These are phyloP conservation scores for Euwallacea fornicatus DNA, from an alignment of 1,140 invertebrate genomes.

Conservation along the genomic window DNA sequence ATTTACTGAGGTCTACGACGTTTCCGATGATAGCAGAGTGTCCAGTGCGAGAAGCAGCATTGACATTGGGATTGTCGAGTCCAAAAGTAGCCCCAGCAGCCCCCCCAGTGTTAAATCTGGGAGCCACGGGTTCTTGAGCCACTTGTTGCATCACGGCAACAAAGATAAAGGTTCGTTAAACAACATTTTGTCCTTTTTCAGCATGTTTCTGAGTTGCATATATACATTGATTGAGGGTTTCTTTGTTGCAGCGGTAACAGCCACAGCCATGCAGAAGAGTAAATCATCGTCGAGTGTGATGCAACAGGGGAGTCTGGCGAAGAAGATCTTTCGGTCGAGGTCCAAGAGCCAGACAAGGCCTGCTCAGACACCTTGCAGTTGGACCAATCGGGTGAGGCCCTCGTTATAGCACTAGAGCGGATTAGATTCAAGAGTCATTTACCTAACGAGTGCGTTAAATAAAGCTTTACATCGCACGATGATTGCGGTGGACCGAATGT, in stretches of 20 bases:
- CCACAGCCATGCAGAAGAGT: constrained; percentile 79
- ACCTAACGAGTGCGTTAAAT: no score
- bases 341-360: constrained; percentile 76
- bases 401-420: no score
- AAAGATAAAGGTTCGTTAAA: constrained; percentile 43
- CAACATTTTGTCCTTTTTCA: not conserved
- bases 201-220: not conserved
- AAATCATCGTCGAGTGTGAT: constrained; percentile 84
- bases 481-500: no score
- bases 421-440: no score
- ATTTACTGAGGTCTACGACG: constrained; percentile 45
- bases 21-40: constrained; percentile 53
- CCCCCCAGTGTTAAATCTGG: constrained; percentile 57
- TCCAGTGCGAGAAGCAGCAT: constrained; percentile 61
- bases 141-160: constrained; percentile 62
- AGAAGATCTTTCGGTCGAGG: constrained; percentile 78
- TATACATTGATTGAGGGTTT: not conserved
- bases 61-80: constrained; percentile 55
- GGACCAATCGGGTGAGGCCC: constrained; percentile 78
- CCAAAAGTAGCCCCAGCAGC: constrained; percentile 51
- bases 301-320: constrained; percentile 74
- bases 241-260: constrained; percentile 57
- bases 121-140: constrained; percentile 66
- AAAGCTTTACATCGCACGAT: no score
- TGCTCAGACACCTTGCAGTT: constrained; percentile 58